Evolutionary conservation across 2,888 invertebrate species (phyloP), one percentile per base, ranked within the genome.

Genomic region (Sialis fuliginosa): DNA sequence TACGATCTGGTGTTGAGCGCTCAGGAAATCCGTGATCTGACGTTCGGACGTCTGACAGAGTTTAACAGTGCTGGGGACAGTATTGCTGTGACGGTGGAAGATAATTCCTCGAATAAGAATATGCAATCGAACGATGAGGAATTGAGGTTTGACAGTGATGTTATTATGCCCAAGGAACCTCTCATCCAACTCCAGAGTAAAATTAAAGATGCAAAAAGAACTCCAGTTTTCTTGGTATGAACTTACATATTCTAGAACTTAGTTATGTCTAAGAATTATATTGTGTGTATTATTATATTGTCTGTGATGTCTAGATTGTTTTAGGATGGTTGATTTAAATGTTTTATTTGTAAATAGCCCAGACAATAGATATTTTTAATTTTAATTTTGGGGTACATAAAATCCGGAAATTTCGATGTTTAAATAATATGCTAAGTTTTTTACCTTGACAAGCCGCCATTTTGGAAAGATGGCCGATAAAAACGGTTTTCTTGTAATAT

Each of bases 1-100:
- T 93, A 85, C 67, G 95, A 97, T 64, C 68, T 96, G 49, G 81
- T 88, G 22, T 70, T 97, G 51, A 83, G 86, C 51, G 87, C 92
- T 54, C 88, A 89, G 64, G 93, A 95, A 66, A 91, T 96, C 57
- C 77, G 95, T 51, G 75, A 71, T 45, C 69, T 93, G 42, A 90
- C 88, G 1, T 83, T 93, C 58, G 81, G 75, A 31, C 75, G 77
- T 55, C 70, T 93, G 45, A 70, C 74, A 39, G 74, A 78, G 60
- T 67, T 81, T 54, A 68, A 69, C 47, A 56, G 55, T 40, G 59
- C 60, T 39, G 47, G 54, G 43, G 54, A 55, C 33, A 52, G 53
- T 9, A 44, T 54, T 33, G 53, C 53, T 49, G 55, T 52, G 51
- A 54, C 55, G 9, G 48, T 52, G 12, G 54, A 51, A 35, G 42